Evolutionary conservation across 2,113 vertebrate genomes (phyloP), one percentile per base, ranked within the genome.

Genomic region (Nasalis larvatus): DNA sequence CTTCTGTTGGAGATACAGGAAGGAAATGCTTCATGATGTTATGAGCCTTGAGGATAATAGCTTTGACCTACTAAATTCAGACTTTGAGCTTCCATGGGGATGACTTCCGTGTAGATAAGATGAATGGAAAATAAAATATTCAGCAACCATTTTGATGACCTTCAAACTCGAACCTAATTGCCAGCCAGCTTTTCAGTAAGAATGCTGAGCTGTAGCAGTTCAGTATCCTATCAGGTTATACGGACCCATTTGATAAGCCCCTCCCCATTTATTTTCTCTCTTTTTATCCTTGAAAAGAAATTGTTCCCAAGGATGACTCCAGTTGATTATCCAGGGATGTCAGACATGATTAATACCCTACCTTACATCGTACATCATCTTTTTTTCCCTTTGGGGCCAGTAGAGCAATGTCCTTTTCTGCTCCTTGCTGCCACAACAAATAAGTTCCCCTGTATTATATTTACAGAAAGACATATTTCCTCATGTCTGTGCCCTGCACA

Each of bases 301-400:
- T 98, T 98, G 96, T 98, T 98, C 98, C 97, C 97, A 96, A 98
- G 98, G 98, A 98, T 99, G 98, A 97, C 97, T 98, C 86, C 76
- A 97, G 97, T 97, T 98, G 99, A 98, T 99, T 99, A 98, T 98
- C 98, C 98, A 98, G 98, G 99, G 98, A 98, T 98, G 98, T 98
- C 98, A 98, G 95, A 91, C 91, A 97, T 99, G 98, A 99, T 99
- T 99, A 99, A 99, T 99, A 98, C 97, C 93, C 87, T 98, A 93
- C 95, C 97, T 98, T 98, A 98, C 90, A 97, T 91, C 98, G 94
- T 99, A 98, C 93, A 99, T 99, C 98, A 98, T 98, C 97, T 98
- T 98, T 83, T 89, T 56, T 45, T 95, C 93, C 97, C 97, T 98
- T 93, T 98, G 98, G 97, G 97, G 90, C 92, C 91, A 83, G 3